Evolutionary conservation across 2,797 vertebrate genomes (phyloP), one percentile per base, ranked within the genome.

Genomic region (Sebastes hopkinsi): DNA sequence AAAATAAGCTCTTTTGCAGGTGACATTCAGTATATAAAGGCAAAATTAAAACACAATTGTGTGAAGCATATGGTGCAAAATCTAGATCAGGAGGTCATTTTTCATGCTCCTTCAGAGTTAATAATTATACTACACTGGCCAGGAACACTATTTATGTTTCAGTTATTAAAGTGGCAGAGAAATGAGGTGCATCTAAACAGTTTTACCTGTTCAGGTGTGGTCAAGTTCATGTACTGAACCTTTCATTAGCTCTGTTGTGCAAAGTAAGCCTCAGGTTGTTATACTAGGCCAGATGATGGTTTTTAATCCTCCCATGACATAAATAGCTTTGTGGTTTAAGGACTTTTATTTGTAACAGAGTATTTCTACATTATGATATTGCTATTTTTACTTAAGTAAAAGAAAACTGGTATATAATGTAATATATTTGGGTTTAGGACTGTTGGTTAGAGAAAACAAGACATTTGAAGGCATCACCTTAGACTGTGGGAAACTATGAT

Each of bases 211-310:
- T 34, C 32, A 34, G 32, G 32, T 34, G 32, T 0, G 10, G 50
- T 22, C 5, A 4, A 12, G 65, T 34, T 6, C 27, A 29, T 29
- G 27, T 6, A 29, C 27, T 29, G 27, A 29, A 29, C 27, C 1
- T 29, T 29, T 29, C 3, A 38, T 55, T 13, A 62, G 67, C 23
- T 42, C 20, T 16, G 12, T 23, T 67, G 61, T 65, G 62, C n/a
- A 83, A 76, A 81, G 70, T 80, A 75, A 84, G 36, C 69, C 59
- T 61, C 68, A 38, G 75, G 75, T 74, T 85, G 77, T 75, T 32
- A 75, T 10, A 27, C 70, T 61, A 88, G 89, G 87, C 89, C 90
- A 89, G 61, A 87, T 80, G 79, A 86, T 75, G 85, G 60, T 42
- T 79, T 88, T 73, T 75, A 86, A 89, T 86, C 85, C 67, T 74